phyloP scores from a whole-genome alignment of 2,888 invertebrate species.

The Minunthozetes semirufus region DNA sequence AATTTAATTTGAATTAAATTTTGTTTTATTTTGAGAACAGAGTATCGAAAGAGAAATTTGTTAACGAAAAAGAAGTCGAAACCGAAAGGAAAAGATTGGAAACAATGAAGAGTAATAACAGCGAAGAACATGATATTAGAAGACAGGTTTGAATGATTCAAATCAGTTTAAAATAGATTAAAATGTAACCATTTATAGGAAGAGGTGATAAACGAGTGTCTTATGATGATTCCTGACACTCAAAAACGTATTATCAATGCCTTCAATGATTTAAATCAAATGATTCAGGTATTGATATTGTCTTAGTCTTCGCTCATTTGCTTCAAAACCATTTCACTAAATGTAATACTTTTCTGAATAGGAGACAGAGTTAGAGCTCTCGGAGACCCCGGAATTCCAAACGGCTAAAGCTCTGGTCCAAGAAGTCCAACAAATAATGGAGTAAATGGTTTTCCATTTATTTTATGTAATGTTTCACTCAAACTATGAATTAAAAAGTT shows the following conservation, averaged over 20 bases:
- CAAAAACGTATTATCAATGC: slow-evolving; percentile 69
- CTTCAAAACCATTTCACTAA: slow-evolving; percentile 25
- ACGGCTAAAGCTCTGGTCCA: slow-evolving; percentile 62
- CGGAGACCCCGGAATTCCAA: slow-evolving; percentile 63
- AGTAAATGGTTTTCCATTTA: neutral
- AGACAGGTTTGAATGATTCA: slow-evolving; percentile 45
- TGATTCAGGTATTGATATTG: slow-evolving; percentile 33
- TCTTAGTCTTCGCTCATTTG: too few relatives aligned
- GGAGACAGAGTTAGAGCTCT: slow-evolving; percentile 68
- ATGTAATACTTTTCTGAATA: slow-evolving; percentile 26
- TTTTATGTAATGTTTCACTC: neutral
- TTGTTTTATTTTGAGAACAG: slow-evolving; percentile 26
- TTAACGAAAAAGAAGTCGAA: slow-evolving; percentile 76
- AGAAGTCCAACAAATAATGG: slow-evolving; percentile 15
- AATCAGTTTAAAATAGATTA: neutral
- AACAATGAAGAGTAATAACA: slow-evolving; percentile 63
- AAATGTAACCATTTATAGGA: slow-evolving; percentile 55
- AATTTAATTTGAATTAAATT: neutral
- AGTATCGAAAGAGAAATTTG: slow-evolving; percentile 74
- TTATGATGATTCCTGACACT: slow-evolving; percentile 89
- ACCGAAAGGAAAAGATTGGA: slow-evolving; percentile 66
- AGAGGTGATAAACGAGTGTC: slow-evolving; percentile 77
- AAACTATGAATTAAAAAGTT: neutral
- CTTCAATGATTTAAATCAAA: slow-evolving; percentile 63
- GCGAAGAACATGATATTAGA: slow-evolving; percentile 48